Conservation (phyloP, 2,113 vertebrate genomes). For the Engystomops pustulosus region DNA sequence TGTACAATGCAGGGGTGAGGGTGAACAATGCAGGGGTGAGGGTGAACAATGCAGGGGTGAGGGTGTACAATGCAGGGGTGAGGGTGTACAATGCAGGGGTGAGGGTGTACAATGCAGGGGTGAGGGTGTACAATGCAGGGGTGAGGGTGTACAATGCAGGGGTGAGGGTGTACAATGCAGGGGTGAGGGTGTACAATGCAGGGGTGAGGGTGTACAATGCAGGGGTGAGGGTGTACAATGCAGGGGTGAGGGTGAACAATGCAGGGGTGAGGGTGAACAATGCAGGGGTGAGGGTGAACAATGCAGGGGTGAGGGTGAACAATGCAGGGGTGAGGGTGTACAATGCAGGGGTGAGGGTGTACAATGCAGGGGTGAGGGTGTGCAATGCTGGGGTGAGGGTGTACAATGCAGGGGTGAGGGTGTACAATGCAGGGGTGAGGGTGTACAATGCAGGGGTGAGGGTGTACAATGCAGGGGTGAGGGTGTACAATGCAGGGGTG, state of each 20-base stretch:
- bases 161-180: neutral
- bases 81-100: neutral
- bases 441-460: no score
- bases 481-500: no score
- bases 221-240: neutral
- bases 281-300: no score
- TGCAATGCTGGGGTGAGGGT: no score
- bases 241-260: neutral
- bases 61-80: neutral
- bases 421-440: no score
- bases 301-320: no score
- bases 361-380: no score
- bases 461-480: no score
- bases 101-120: neutral
- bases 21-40: neutral
- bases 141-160: neutral
- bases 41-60: neutral
- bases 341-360: no score
- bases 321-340: no score
- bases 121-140: neutral
- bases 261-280: neutral
- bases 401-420: no score
- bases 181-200: neutral
- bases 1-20: neutral
- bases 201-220: neutral